phyloP scores from a whole-genome alignment of 2,797 vertebrate genomes.

The Pitangus sulphuratus region DNA sequence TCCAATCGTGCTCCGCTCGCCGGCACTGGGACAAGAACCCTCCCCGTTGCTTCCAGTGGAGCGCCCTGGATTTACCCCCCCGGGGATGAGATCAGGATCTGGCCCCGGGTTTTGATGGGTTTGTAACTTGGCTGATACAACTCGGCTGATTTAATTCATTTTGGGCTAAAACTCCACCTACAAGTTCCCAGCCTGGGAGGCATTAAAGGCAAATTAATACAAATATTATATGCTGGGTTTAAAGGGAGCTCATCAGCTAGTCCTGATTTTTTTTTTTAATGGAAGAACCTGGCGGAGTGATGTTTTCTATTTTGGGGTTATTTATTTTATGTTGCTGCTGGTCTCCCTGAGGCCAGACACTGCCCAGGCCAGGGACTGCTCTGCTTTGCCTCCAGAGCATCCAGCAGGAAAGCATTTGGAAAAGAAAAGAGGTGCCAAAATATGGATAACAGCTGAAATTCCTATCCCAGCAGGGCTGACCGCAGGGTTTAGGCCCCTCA shows the following conservation, averaged over 20 bases:
- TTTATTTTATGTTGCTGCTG: not conserved
- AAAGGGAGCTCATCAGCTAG: not conserved
- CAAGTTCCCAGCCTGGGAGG: constrained; percentile 38
- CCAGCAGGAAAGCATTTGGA: not conserved
- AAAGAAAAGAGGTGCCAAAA: not conserved
- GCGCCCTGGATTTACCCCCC: not conserved
- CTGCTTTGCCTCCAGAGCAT: not conserved
- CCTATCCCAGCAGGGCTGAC: not conserved
- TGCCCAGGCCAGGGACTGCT: not conserved
- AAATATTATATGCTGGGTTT: constrained; percentile 3
- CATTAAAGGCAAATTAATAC: constrained; percentile 21
- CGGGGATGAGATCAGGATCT: constrained; percentile 46
- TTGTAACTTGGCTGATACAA: constrained; percentile 29
- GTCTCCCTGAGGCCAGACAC: not conserved
- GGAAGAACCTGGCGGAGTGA: not conserved
- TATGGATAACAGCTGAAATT: rapidly evolving
- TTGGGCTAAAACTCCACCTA: constrained; percentile 32
- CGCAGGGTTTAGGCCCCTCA: not conserved
- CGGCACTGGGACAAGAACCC: not conserved
- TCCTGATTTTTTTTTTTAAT: rapidly evolving
- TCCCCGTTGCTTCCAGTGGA: not conserved
- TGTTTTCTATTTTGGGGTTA: not conserved
- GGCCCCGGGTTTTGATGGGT: constrained; percentile 43
- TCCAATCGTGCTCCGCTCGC: not conserved
- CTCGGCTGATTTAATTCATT: constrained; percentile 45